Conservation (phyloP, 2,888 invertebrate genomes). For the Dasypogon diadema region DNA sequence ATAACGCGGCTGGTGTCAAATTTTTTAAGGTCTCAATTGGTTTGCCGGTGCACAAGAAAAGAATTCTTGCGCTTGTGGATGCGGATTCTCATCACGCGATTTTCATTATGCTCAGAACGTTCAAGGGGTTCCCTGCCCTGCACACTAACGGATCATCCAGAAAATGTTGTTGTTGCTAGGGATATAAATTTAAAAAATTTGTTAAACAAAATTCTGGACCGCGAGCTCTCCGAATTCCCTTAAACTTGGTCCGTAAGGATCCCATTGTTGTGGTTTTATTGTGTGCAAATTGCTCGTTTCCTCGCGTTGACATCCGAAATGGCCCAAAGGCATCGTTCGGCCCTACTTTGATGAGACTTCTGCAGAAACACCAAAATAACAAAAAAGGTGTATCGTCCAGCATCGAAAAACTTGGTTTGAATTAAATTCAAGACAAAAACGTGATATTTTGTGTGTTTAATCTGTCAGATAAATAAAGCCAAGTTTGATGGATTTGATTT, state of each 20-base stretch:
- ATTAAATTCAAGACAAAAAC: conserved; percentile 56
- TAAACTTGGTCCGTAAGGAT: conserved; percentile 8
- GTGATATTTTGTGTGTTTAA: conserved; percentile 58
- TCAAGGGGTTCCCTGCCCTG: conserved; percentile 13
- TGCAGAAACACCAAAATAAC: conserved; percentile 23
- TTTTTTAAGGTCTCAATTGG: conserved; percentile 57
- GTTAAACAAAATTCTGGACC: conserved; percentile 55
- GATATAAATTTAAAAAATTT: conserved; percentile 54
- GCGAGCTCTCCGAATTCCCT: conserved; percentile 32
- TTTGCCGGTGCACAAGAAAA: conserved; percentile 53
- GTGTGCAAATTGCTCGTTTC: conserved; percentile 57
- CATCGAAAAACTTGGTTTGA: conserved; percentile 47
- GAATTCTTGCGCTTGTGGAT: conserved; percentile 47
- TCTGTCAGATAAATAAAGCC: conserved; percentile 59
- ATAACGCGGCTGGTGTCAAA: conserved; percentile 56
- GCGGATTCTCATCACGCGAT: conserved; percentile 47
- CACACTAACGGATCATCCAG: conserved; percentile 14
- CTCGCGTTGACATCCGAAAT: conserved; percentile 45
- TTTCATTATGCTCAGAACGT: conserved; percentile 16
- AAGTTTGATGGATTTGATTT: conserved; percentile 60
- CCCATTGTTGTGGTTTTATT: conserved; percentile 57
- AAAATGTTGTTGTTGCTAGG: conserved; percentile 8
- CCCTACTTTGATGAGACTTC: conserved; percentile 38
- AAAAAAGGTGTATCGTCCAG: conserved; percentile 25
- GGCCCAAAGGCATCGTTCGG: conserved; percentile 14